Conservation (phyloP, 2,113 vertebrate genomes). For the Agapornis roseicollis region DNA sequence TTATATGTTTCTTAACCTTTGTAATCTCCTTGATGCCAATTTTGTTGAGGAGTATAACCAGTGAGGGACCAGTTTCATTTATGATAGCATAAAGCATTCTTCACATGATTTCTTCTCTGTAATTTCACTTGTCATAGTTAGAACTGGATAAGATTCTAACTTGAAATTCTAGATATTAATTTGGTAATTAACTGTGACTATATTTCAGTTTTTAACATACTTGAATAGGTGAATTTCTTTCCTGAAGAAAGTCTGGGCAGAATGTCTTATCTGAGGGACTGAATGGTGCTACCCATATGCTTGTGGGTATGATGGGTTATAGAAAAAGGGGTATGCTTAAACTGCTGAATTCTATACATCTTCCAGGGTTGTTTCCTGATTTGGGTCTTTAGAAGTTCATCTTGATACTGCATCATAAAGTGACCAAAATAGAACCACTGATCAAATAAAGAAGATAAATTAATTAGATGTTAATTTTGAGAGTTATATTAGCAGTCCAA, state of each 20-base stretch:
- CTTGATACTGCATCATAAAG: not conserved
- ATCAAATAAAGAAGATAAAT: not conserved
- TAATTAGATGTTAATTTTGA: not conserved
- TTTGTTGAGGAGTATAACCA: not conserved
- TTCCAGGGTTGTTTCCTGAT: not conserved
- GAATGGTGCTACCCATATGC: not conserved
- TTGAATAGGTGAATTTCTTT: not conserved
- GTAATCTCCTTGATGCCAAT: not conserved
- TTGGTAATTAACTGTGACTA: not conserved
- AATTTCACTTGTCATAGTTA: not conserved
- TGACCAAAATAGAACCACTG: not conserved
- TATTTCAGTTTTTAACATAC: not conserved
- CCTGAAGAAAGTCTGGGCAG: not conserved
- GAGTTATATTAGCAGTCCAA: not conserved
- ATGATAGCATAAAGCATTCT: not conserved
- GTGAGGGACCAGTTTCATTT: not conserved
- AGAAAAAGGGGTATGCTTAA: not conserved
- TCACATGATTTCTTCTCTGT: not conserved
- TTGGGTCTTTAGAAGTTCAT: not conserved
- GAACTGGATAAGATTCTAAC: not conserved
- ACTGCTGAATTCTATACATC: not conserved
- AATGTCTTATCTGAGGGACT: not conserved
- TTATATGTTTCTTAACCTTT: not conserved
- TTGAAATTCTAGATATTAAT: not conserved
- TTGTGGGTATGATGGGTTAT: not conserved